Base-by-base conservation (phyloP, 2,113 vertebrate genomes). In the Electrona antarctica region DNA sequence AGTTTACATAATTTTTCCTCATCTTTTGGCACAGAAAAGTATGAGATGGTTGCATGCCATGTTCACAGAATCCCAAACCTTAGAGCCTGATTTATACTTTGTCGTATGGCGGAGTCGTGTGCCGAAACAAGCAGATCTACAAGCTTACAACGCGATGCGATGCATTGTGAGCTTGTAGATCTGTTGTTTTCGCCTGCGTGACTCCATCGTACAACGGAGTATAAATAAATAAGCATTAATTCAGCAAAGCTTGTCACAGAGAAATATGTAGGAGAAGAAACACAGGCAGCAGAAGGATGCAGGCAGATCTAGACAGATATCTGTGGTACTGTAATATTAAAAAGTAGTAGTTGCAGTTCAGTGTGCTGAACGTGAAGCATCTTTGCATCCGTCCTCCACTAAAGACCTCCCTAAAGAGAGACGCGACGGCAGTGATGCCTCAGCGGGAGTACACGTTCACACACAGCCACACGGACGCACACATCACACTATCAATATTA, bases 161-260 rank as follows among this genome's bases (percentile, higher is more conserved):
- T 41, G 33, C 3, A 4, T 41, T 41, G 33, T 41, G 33, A 41
- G 33, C 33, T 4, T 41, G 33, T 41, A 41, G 33, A 41, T 41
- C 33, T 41, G 33, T 41, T 41, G 3, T 41, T 3, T 41, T 41
- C 33, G 33, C 33, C 33, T 41, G 33, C 33, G 33, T 41, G 33
- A 41, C 33, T 41, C 33, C 33, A 6, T 41, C 3, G 5, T 41
- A 41, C 33, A 41, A 41, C 5, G 33, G 33, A 41, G 33, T 41
- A 41, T 41, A 4, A 41, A 21, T 21, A 21, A 41, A 41, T 41
- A 41, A 6, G 33, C 33, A 41, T 41, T 41, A 90, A 92, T 92
- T 93, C 79, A 91, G 88, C 90, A 91, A 90, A 92, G 88, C 89
- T 89, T 93, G 33, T 88, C 79, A 93, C 91, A 93, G 90, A 92